These are phyloP conservation scores for Leucophenga maculata DNA, from an alignment of 2,888 invertebrate species.

Conservation along the genomic window DNA sequence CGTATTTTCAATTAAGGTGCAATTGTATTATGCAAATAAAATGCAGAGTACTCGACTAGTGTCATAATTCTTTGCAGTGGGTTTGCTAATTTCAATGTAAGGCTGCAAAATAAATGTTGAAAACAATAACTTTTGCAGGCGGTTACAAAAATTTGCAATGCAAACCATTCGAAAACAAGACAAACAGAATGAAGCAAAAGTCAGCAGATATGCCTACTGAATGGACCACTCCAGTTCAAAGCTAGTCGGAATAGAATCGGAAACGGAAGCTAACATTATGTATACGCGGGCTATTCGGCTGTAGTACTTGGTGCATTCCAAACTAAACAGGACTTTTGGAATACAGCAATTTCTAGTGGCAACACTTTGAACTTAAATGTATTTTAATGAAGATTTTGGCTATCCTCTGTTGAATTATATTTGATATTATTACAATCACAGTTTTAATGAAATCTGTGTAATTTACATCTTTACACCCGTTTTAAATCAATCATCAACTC, in stretches of 20 bases:
- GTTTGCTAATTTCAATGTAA: conserved; percentile 32
- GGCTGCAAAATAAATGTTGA: conserved; percentile 42
- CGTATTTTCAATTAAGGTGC: conserved; percentile 33
- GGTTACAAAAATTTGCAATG: conserved; percentile 47
- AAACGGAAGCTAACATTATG: conserved; percentile 52
- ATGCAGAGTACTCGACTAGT: background rate
- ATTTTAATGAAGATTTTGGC: too few relatives aligned
- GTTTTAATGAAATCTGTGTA: too few relatives aligned
- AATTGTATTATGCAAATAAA: background rate
- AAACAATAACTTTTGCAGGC: too few relatives aligned
- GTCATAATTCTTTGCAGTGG: background rate
- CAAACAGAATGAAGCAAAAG: conserved; percentile 25
- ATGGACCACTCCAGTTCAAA: conserved; percentile 5
- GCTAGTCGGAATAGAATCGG: conserved; percentile 37
- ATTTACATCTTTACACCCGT: too few relatives aligned
- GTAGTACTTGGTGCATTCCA: conserved; percentile 12
- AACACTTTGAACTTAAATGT: too few relatives aligned
- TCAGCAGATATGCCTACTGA: conserved; percentile 30
- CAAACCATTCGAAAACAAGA: conserved; percentile 41
- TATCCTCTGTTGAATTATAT: too few relatives aligned
- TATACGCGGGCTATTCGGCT: background rate
- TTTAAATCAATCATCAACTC: too few relatives aligned
- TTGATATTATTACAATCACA: too few relatives aligned
- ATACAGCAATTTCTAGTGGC: too few relatives aligned
- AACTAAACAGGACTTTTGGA: too few relatives aligned